Percentiles rank a stretch among this genome's conserved stretches.
These are phyloP conservation scores for Ischnura elegans DNA, from an alignment of 2,888 invertebrate species.

Conservation along the genomic window DNA sequence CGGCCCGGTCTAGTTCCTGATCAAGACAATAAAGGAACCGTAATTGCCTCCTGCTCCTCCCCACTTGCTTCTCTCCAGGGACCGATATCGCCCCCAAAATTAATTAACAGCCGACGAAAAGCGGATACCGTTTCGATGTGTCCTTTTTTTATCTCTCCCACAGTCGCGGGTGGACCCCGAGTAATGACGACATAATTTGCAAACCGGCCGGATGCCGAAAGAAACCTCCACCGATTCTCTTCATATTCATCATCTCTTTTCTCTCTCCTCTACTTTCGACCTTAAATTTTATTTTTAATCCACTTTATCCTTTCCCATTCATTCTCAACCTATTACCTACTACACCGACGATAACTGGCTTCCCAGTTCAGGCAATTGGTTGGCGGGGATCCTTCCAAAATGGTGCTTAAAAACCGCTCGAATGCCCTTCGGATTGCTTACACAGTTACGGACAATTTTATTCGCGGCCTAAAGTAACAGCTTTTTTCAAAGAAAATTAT, in stretches of 20 bases:
- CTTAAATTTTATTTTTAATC: background rate
- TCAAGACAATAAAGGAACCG: constrained; percentile 26
- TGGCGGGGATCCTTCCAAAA: too few relatives aligned
- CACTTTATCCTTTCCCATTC: background rate
- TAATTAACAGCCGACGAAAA: constrained; percentile 38
- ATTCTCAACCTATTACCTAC: background rate
- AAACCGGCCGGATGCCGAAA: constrained; percentile 1
- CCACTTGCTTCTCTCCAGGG: background rate
- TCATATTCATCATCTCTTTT: background rate
- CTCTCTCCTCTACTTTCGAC: background rate
- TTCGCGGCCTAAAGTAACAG: too few relatives aligned
- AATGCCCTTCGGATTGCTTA: too few relatives aligned
- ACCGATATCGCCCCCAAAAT: constrained; percentile 22
- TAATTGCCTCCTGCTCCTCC: background rate
- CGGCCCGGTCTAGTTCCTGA: background rate
- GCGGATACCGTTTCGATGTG: constrained; percentile 27
- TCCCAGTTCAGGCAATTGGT: background rate
- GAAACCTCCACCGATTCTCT: background rate
- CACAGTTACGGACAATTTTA: too few relatives aligned
- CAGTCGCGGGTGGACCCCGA: background rate
- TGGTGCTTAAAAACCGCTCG: too few relatives aligned
- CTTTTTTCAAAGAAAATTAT: too few relatives aligned
- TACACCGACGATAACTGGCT: background rate
- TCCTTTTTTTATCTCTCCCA: background rate
- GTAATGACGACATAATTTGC: constrained; percentile 29